These are phyloP conservation scores for Gallirallus australis DNA, from an alignment of 2,797 vertebrate species.

Conservation along the genomic window DNA sequence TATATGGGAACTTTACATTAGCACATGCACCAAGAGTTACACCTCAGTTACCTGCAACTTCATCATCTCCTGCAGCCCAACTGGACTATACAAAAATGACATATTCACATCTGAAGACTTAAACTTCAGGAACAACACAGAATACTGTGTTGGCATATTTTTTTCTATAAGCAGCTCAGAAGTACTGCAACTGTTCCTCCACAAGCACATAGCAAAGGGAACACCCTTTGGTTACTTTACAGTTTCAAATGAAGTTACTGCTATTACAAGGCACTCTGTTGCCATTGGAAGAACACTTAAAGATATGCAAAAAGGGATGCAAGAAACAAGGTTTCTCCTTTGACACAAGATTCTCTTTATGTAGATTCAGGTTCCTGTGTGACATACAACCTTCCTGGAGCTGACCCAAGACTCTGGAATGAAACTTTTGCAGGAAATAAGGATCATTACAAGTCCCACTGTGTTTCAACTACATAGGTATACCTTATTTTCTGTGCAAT, in stretches of 20 bases:
- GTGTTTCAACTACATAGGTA: background rate
- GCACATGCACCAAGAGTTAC: background rate
- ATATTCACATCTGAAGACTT: background rate
- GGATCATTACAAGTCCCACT: background rate
- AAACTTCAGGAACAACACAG: background rate
- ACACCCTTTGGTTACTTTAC: background rate
- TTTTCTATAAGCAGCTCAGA: background rate
- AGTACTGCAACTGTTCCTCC: background rate
- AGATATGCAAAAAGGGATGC: background rate
- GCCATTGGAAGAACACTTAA: background rate
- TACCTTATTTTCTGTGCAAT: background rate
- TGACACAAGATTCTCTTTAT: background rate
- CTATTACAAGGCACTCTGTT: background rate
- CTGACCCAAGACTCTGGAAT: background rate
- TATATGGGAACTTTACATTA: background rate
- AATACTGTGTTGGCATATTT: background rate
- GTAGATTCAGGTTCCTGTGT: background rate
- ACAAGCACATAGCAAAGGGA: background rate
- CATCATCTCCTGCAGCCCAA: background rate
- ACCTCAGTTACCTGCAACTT: background rate
- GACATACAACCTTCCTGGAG: background rate
- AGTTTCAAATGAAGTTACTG: background rate
- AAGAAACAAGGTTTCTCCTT: background rate
- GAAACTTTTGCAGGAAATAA: background rate
- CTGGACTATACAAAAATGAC: background rate